Conservation (phyloP, 2,113 vertebrate genomes). For the Patagioenas fasciata region DNA sequence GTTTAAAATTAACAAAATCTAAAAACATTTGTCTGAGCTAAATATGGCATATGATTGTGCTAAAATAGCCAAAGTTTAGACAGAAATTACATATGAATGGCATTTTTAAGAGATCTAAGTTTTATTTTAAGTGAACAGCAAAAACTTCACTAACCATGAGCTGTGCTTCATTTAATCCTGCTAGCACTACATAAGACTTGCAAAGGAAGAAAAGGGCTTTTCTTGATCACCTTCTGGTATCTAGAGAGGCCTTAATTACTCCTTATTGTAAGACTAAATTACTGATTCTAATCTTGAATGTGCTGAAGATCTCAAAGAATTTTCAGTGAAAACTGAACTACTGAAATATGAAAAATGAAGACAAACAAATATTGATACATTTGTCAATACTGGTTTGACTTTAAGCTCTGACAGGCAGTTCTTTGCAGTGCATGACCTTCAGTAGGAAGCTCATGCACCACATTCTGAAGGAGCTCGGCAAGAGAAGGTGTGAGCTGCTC, state of each 20-base stretch:
- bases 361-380: neutral
- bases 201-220: neutral
- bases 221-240: neutral
- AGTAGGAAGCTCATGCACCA: neutral
- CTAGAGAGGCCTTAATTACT: neutral
- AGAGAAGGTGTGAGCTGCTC: neutral
- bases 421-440: neutral
- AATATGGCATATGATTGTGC: neutral
- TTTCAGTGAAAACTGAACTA: neutral
- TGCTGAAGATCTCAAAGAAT: neutral
- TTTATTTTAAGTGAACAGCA: neutral
- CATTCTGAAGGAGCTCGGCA: neutral
- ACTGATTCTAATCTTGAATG: neutral
- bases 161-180: neutral
- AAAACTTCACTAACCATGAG: neutral
- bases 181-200: neutral
- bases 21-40: neutral
- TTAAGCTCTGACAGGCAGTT: neutral
- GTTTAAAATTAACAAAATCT: neutral
- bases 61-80: neutral
- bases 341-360: neutral
- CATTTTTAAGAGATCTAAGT: neutral
- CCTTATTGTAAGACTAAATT: neutral
- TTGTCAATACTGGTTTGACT: neutral
- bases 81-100: neutral